These are phyloP conservation scores for Fopius arisanus DNA, from an alignment of 1,140 invertebrate genomes.

Conservation along the genomic window DNA sequence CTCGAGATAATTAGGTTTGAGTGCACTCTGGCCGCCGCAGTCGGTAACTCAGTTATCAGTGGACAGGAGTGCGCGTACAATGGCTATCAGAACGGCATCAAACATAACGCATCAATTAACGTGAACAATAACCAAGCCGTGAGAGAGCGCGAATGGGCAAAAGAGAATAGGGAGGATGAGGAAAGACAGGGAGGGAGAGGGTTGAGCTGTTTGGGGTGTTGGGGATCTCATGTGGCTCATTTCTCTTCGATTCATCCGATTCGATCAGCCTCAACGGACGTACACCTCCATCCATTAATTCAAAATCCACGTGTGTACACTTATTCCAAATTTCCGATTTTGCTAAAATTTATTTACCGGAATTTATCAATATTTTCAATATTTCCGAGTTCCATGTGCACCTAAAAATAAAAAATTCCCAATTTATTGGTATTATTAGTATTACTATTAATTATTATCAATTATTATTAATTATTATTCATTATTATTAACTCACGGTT, in stretches of 20 bases:
- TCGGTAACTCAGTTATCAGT: slow-evolving; percentile 67
- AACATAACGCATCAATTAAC: slow-evolving; percentile 68
- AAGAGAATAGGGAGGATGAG: not conserved
- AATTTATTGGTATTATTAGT: too few relatives aligned
- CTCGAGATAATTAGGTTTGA: slow-evolving; percentile 67
- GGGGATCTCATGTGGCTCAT: not conserved
- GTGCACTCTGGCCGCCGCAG: slow-evolving; percentile 65
- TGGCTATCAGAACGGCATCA: slow-evolving; percentile 66
- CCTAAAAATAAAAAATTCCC: too few relatives aligned
- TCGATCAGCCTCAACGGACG: not conserved
- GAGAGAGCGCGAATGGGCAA: slow-evolving; percentile 23
- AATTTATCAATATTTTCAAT: too few relatives aligned
- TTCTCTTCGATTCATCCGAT: not conserved
- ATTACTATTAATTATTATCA: too few relatives aligned
- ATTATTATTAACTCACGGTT: too few relatives aligned
- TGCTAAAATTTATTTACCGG: too few relatives aligned
- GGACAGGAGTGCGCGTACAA: slow-evolving; percentile 61
- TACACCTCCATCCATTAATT: too few relatives aligned
- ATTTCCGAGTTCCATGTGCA: too few relatives aligned
- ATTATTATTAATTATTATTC: too few relatives aligned
- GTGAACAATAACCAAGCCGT: slow-evolving; percentile 62
- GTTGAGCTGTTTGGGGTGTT: not conserved
- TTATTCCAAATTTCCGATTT: too few relatives aligned
- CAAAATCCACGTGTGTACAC: too few relatives aligned
- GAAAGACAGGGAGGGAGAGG: not conserved